A percentile compares a stretch with the other conserved stretches of the same genome.
Evolutionary conservation across 2,888 invertebrate genomes (phyloP).

Genomic region (Criorhina ranunculi): DNA sequence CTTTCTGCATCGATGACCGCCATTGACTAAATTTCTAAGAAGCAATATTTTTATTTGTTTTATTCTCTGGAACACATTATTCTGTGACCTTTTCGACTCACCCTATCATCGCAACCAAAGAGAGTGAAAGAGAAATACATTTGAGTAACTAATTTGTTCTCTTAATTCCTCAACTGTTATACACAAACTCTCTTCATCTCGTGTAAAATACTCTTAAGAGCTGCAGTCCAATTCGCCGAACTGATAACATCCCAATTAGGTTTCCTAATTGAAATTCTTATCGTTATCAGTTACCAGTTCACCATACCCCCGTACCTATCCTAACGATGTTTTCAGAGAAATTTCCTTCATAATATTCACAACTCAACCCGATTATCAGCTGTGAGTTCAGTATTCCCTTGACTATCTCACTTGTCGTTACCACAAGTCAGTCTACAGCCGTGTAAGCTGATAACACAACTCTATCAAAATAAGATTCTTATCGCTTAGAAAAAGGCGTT

Average conservation of each 20-base stretch:
- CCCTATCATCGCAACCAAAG: neutral
- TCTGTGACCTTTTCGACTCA: neutral
- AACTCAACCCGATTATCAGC: neutral
- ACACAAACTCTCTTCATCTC: neutral
- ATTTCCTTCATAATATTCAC: neutral
- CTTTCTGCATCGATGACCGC: too few relatives aligned
- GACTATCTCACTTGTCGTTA: neutral
- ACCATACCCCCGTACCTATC: neutral
- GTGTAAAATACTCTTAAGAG: constrained; percentile 13
- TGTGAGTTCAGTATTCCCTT: neutral
- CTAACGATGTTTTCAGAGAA: neutral
- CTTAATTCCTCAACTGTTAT: constrained; percentile 42
- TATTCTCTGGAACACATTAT: neutral
- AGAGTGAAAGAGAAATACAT: neutral
- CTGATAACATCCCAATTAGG: constrained; percentile 13
- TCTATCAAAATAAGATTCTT: neutral
- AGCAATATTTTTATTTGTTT: neutral
- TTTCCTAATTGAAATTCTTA: constrained; percentile 25
- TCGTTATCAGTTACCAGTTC: constrained; percentile 44
- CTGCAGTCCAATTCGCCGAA: constrained; percentile 17
- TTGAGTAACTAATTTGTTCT: neutral
- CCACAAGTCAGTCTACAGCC: too few relatives aligned
- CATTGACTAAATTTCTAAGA: too few relatives aligned
- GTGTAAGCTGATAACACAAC: constrained; percentile 3
- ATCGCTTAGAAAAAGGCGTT: constrained; percentile 8